Conservation (phyloP, 2,113 vertebrate genomes). For the Gallinago undulata region DNA sequence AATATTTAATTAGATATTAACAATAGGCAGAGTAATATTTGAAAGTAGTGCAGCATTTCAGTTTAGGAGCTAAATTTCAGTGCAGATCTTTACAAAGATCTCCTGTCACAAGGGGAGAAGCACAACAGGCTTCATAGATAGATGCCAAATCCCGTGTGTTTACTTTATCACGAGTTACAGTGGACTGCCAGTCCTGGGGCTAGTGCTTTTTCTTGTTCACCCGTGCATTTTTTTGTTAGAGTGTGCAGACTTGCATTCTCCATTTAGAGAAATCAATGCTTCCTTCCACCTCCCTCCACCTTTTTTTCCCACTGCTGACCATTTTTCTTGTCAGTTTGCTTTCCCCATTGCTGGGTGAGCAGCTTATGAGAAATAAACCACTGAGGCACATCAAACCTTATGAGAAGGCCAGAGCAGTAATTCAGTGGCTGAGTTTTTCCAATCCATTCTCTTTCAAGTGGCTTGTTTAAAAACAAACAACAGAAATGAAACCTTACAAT, state of each 20-base stretch:
- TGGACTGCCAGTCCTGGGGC: not conserved
- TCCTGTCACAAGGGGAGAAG: not conserved
- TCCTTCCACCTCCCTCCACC: not conserved
- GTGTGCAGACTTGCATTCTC: not conserved
- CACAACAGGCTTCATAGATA: not conserved
- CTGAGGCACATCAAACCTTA: constrained; percentile 13
- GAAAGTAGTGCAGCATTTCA: not conserved
- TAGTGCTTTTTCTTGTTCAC: constrained; percentile 45
- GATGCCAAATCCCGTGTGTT: not conserved
- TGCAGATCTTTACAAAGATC: not conserved
- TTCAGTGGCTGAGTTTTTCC: constrained; percentile 25
- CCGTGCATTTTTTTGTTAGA: not conserved
- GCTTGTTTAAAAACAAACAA: constrained; percentile 27
- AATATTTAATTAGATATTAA: not conserved
- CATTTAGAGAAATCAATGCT: constrained; percentile 28
- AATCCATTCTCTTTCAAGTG: constrained; percentile 49
- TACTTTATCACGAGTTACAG: not conserved
- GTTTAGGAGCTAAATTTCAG: not conserved
- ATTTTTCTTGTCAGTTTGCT: constrained; percentile 34
- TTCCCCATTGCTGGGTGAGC: constrained; percentile 27
- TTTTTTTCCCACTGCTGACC: not conserved
- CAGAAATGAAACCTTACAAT: constrained; percentile 5
- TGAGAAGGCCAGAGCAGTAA: constrained; percentile 23
- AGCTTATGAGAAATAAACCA: constrained; percentile 50
- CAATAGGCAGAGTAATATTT: not conserved